Percentiles rank a stretch among this genome's conserved stretches.
Evolutionary conservation across 2,797 vertebrate genomes (phyloP).

Genomic region (Tangara arthus): DNA sequence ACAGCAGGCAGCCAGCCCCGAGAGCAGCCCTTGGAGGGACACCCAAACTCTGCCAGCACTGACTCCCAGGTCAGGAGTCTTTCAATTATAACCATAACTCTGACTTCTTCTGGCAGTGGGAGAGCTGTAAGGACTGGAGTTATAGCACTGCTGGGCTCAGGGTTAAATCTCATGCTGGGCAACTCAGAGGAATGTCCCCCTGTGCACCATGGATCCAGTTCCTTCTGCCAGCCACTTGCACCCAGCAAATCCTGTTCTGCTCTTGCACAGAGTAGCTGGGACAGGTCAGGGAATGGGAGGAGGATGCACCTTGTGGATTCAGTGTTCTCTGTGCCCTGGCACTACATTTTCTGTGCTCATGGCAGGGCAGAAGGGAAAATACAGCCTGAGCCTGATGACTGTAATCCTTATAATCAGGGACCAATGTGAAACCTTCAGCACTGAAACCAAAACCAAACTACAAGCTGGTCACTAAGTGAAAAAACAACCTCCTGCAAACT

Average conservation of each 20-base stretch:
- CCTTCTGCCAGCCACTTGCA: background rate
- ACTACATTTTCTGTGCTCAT: background rate
- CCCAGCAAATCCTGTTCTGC: background rate
- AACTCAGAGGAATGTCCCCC: background rate
- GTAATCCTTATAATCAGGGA: background rate
- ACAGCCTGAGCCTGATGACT: background rate
- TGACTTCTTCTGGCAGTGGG: background rate
- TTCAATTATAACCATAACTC: background rate
- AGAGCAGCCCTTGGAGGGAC: background rate
- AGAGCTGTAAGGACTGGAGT: background rate
- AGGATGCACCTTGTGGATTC: background rate
- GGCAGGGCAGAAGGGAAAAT: background rate
- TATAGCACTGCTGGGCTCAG: background rate
- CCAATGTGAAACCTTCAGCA: background rate
- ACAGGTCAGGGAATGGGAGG: background rate
- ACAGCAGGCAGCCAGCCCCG: rapidly evolving
- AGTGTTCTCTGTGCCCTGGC: background rate
- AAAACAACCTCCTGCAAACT: background rate
- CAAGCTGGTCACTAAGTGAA: background rate
- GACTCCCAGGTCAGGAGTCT: background rate
- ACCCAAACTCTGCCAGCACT: background rate
- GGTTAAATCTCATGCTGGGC: background rate
- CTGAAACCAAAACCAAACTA: background rate
- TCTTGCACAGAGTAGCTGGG: background rate
- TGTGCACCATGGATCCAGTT: background rate